A percentile compares a stretch with the other conserved stretches of the same genome.
Evolutionary conservation across 2,113 vertebrate genomes (phyloP).

Genomic region (Xenopus borealis): DNA sequence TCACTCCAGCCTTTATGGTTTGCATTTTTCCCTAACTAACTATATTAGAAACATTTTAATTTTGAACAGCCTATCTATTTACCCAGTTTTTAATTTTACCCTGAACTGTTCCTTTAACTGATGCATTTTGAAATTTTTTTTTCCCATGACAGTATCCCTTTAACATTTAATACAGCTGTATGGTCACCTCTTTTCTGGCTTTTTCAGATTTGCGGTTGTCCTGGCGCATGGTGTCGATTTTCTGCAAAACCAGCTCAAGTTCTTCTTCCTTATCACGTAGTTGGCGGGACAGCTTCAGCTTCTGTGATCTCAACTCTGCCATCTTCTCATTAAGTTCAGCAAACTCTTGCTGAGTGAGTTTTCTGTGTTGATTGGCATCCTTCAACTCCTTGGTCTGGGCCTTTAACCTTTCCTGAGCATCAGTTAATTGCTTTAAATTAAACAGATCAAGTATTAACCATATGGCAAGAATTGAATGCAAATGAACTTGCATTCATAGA

Average conservation of each 20-base stretch:
- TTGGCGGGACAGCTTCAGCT: conserved; percentile 85
- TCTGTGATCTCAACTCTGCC: conserved; percentile 85
- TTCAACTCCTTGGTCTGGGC: conserved; percentile 86
- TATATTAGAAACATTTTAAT: too few relatives aligned
- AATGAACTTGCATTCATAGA: too few relatives aligned
- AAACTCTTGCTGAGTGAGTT: conserved; percentile 87
- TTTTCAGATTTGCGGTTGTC: conserved; percentile 86
- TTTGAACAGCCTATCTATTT: too few relatives aligned
- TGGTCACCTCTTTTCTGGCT: conserved; percentile 82
- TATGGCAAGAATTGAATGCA: background rate
- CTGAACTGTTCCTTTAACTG: too few relatives aligned
- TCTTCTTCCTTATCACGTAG: conserved; percentile 94
- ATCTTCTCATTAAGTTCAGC: conserved; percentile 85
- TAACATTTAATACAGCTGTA: background rate
- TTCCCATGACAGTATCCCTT: too few relatives aligned
- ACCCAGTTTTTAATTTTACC: too few relatives aligned
- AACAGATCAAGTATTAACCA: background rate
- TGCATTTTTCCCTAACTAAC: too few relatives aligned
- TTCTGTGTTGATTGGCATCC: conserved; percentile 89
- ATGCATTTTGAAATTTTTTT: too few relatives aligned
- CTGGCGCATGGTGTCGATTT: conserved; percentile 80
- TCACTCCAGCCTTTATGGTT: too few relatives aligned
- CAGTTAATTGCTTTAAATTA: conserved; percentile 79
- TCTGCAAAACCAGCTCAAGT: conserved; percentile 80
- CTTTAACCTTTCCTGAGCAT: conserved; percentile 84